Conservation (phyloP, 2,113 vertebrate species). For the Calonectris borealis region DNA sequence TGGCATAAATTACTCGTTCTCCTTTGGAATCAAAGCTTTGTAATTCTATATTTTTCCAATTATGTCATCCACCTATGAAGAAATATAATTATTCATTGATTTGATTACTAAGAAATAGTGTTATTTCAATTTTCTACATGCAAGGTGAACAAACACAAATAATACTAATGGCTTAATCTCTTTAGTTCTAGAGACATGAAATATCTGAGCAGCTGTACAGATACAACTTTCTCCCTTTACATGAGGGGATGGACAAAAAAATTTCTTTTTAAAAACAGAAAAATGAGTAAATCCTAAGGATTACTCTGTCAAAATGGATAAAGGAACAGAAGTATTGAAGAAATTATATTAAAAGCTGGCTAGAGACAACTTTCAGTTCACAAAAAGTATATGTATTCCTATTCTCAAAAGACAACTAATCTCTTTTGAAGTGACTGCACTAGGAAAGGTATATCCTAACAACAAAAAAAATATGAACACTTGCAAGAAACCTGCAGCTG, state of each 20-base stretch:
- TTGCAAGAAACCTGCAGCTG: not conserved
- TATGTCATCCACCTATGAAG: not conserved
- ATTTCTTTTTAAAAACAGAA: not conserved
- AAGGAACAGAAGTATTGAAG: not conserved
- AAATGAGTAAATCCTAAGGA: not conserved
- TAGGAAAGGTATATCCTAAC: not conserved
- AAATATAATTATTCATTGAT: not conserved
- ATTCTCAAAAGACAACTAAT: not conserved
- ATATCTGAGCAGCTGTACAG: not conserved
- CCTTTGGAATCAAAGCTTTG: not conserved
- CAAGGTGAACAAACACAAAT: not conserved
- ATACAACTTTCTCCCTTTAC: not conserved
- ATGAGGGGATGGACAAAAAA: not conserved
- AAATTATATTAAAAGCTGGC: not conserved
- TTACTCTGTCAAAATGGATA: not conserved
- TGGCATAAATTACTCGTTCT: not conserved
- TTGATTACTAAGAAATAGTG: not conserved
- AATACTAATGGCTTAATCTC: not conserved
- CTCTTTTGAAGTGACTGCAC: not conserved
- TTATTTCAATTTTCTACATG: not conserved
- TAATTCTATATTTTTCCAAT: not conserved
- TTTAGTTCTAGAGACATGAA: not conserved
- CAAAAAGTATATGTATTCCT: not conserved
- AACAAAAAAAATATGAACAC: not conserved
- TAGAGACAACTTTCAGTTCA: not conserved